A percentile compares a stretch with the other conserved stretches of the same genome.
These are phyloP conservation scores for Cuniculus paca DNA, from an alignment of 2,797 vertebrate species.

Conservation along the genomic window DNA sequence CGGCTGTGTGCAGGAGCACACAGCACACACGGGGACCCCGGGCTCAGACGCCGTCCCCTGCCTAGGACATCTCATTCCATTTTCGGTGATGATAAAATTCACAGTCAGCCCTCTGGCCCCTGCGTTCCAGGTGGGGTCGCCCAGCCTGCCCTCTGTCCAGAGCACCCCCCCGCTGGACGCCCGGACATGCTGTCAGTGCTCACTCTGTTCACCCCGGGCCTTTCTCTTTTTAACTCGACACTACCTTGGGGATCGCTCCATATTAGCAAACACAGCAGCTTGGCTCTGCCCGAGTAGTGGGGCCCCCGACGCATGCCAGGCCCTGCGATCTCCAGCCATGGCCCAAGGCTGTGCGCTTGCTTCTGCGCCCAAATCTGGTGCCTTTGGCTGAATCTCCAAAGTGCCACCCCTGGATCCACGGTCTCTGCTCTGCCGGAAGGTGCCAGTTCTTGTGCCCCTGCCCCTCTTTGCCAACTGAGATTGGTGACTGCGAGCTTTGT, in stretches of 20 bases:
- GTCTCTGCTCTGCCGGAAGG: background rate
- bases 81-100: background rate
- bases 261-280: background rate
- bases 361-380: background rate
- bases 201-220: background rate
- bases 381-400: background rate
- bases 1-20: background rate
- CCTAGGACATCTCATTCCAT: too few species aligned
- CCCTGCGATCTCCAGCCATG: background rate
- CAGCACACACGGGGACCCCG: rapidly evolving
- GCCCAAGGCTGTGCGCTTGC: background rate
- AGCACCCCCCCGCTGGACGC: background rate
- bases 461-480: background rate
- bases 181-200: background rate
- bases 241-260: background rate
- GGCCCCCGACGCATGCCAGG: rapidly evolving
- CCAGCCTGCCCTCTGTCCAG: background rate
- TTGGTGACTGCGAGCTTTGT: rapidly evolving
- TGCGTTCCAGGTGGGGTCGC: background rate
- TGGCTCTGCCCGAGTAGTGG: rapidly evolving
- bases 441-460: background rate
- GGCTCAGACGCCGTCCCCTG: rapidly evolving
- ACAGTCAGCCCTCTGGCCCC: background rate
- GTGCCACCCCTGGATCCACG: too few species aligned
- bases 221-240: background rate